Conservation (phyloP, 1,140 invertebrate genomes). For the Cyrtorhinus lividipennis region DNA sequence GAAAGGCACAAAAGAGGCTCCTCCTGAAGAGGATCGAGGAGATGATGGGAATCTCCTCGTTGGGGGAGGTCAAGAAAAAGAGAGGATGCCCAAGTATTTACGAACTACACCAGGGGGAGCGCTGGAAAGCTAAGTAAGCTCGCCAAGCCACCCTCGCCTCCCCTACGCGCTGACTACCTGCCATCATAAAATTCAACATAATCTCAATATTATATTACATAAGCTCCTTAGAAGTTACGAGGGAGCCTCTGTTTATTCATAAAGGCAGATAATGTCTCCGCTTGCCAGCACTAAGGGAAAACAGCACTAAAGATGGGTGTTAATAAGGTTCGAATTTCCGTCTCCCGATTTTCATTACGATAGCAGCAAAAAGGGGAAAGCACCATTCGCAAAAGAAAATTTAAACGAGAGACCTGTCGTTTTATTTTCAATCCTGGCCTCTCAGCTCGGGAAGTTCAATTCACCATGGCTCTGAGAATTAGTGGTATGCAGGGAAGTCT, state of each 20-base stretch:
- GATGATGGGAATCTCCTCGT: background rate
- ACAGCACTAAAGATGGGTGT: background rate
- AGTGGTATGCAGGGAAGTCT: too few species aligned
- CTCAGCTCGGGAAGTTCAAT: too few species aligned
- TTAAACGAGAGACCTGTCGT: background rate
- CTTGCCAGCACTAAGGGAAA: background rate
- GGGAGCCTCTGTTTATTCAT: slow-evolving; percentile 5
- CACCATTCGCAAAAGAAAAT: background rate
- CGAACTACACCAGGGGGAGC: background rate
- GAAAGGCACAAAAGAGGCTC: background rate
- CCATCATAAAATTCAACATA: background rate
- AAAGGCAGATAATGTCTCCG: background rate
- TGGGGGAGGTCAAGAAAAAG: background rate
- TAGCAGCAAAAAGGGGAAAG: background rate
- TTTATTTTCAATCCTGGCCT: too few species aligned
- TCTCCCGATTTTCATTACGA: background rate
- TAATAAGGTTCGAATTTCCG: slow-evolving; percentile 9
- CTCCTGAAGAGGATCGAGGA: background rate
- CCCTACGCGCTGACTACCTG: background rate
- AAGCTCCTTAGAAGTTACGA: background rate
- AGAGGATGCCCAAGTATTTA: background rate
- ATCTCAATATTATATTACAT: background rate
- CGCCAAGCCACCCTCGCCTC: background rate
- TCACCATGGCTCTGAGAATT: too few species aligned
- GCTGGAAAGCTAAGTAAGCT: background rate